A percentile compares a stretch with the other conserved stretches of the same genome.
Conservation (phyloP, 1,140 invertebrate genomes). For the Chrysomallon squamiferum region DNA sequence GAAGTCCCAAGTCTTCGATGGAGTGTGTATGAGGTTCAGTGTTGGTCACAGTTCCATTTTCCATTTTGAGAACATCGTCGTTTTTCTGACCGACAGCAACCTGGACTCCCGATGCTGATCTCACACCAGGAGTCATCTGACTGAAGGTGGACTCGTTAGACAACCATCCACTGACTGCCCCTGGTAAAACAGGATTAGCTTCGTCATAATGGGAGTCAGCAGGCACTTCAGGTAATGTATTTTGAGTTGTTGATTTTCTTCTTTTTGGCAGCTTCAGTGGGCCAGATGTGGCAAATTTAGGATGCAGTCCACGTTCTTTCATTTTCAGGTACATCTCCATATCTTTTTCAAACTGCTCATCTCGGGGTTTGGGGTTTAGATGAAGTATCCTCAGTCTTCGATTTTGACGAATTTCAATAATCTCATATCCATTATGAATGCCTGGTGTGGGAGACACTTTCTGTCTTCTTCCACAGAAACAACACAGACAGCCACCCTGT, state of each 20-base stretch:
- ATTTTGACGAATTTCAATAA: conserved; percentile 41
- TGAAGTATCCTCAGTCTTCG: conserved; percentile 44
- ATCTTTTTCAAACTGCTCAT: conserved; percentile 47
- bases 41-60: neutral
- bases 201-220: neutral
- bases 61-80: neutral
- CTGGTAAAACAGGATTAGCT: neutral
- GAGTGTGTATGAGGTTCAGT: neutral
- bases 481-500: conserved; percentile 1
- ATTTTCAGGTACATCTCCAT: conserved; percentile 33
- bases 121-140: neutral
- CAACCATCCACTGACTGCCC: neutral
- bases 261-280: conserved; percentile 15
- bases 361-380: conserved; percentile 43
- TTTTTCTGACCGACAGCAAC: neutral
- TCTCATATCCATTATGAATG: conserved; percentile 6
- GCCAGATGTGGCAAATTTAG: conserved; percentile 11
- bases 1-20: neutral
- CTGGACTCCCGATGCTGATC: conserved; percentile 10
- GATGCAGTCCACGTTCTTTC: conserved; percentile 14
- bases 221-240: neutral
- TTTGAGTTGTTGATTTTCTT: neutral
- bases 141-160: conserved; percentile 2
- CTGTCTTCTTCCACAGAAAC: conserved; percentile 3
- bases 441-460: conserved; percentile 30